phyloP scores from a whole-genome alignment of 92 coral and sea anemone species.

The Bergia sp. region DNA sequence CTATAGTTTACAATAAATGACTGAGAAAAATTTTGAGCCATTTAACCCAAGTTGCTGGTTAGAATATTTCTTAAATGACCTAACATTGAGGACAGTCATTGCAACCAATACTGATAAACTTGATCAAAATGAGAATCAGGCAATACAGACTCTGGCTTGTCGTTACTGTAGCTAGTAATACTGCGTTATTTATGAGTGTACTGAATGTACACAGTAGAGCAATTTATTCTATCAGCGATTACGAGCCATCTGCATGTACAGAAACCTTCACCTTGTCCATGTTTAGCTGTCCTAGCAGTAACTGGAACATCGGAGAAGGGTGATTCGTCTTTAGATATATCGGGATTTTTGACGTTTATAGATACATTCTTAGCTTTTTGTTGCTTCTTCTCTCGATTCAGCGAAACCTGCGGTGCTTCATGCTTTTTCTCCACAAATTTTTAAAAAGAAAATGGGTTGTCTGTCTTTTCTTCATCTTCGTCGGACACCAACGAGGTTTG shows the following conservation, averaged over 20 bases:
- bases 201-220: too few species aligned
- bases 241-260: neutral
- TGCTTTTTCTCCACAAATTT: conserved; percentile 36
- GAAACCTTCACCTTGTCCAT: neutral
- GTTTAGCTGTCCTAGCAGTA: neutral
- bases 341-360: neutral
- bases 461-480: conserved; percentile 1
- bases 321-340: conserved; percentile 34
- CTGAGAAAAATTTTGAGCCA: too few species aligned
- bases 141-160: too few species aligned
- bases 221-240: neutral
- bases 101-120: too few species aligned
- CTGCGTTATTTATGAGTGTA: too few species aligned
- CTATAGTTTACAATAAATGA: too few species aligned
- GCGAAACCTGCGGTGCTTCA: conserved; percentile 10
- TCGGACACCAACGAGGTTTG: neutral
- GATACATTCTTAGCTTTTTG: conserved; percentile 4
- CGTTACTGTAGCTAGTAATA: too few species aligned
- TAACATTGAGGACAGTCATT: too few species aligned
- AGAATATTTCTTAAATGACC: too few species aligned
- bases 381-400: conserved; percentile 25
- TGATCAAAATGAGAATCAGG: too few species aligned
- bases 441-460: conserved; percentile 41
- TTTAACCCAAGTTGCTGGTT: too few species aligned
- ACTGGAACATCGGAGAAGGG: conserved; percentile 20